Percentiles rank a stretch among this genome's conserved stretches.
phyloP scores from a whole-genome alignment of 2,888 invertebrate species.

The Ctenicera cuprea region DNA sequence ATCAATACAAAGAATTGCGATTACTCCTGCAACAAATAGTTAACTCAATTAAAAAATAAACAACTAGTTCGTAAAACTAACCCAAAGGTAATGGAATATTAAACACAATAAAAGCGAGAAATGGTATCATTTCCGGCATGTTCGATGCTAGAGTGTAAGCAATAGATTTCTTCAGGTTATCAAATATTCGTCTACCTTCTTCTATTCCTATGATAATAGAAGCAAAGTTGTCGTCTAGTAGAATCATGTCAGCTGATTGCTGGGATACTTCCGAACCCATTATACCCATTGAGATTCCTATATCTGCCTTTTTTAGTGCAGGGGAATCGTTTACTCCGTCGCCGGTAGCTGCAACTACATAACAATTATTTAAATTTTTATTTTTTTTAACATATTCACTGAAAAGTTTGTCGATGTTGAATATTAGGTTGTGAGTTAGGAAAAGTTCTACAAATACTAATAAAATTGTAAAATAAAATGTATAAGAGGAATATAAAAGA shows the following conservation, averaged over 20 bases:
- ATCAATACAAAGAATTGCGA: conserved; percentile 82
- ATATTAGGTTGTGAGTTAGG: no score
- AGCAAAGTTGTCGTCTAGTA: conserved; percentile 91
- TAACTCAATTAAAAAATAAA: neutral
- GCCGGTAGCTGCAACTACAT: conserved; percentile 88
- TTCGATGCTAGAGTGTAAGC: conserved; percentile 88
- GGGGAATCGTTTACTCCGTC: conserved; percentile 93
- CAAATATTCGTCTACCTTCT: conserved; percentile 87
- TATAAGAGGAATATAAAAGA: no score
- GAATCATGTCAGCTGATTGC: conserved; percentile 91
- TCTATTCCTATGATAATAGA: conserved; percentile 90
- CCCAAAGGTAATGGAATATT: conserved; percentile 79
- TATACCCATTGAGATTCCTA: conserved; percentile 86
- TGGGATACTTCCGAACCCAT: conserved; percentile 85
- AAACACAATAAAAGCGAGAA: conserved; percentile 79
- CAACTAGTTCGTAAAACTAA: neutral
- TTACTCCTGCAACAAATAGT: conserved; percentile 72
- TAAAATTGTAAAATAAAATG: no score
- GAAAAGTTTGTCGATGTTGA: no score
- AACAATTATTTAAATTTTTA: neutral
- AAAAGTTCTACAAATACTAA: no score
- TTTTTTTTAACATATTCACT: no score
- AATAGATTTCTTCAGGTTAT: conserved; percentile 88
- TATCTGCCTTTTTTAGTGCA: conserved; percentile 86
- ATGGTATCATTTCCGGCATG: conserved; percentile 87